Evolutionary conservation across 2,797 vertebrate genomes (phyloP).

Genomic region (Leptoclinus maculatus): DNA sequence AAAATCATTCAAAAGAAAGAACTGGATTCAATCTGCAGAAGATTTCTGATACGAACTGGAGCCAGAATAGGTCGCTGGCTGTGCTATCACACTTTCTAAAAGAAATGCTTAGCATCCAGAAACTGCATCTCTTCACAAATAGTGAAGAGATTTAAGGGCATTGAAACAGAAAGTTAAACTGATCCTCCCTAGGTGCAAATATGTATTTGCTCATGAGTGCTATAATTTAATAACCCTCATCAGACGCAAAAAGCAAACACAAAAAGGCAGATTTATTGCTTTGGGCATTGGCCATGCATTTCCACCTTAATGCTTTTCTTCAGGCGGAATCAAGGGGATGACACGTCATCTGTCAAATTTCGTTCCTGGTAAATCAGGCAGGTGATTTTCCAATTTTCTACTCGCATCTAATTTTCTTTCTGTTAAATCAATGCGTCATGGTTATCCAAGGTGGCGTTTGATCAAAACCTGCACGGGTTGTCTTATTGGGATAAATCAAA

Average conservation of each 20-base stretch:
- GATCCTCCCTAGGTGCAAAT: not conserved
- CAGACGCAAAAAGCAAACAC: slow-evolving; percentile 5
- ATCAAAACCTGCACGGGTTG: not conserved
- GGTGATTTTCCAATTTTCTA: slow-evolving; percentile 11
- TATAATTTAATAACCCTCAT: not conserved
- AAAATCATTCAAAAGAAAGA: not conserved
- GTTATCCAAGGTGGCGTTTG: not conserved
- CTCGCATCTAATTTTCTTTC: not conserved
- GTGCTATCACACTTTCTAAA: not conserved
- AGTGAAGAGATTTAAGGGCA: not conserved
- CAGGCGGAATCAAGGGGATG: not conserved
- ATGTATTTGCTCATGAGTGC: not conserved
- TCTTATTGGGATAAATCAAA: slow-evolving; percentile 13
- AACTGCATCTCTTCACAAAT: not conserved
- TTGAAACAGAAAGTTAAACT: not conserved
- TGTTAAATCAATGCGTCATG: not conserved
- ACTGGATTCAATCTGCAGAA: not conserved
- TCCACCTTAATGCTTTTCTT: not conserved
- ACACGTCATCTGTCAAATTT: slow-evolving; percentile 19
- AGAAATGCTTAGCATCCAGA: not conserved
- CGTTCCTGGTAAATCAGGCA: not conserved
- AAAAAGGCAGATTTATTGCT: not conserved
- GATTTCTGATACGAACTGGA: not conserved
- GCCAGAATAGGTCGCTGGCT: not conserved
- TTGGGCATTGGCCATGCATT: not conserved